Conservation (phyloP, 1,140 invertebrate species). For the Lineus longissimus region DNA sequence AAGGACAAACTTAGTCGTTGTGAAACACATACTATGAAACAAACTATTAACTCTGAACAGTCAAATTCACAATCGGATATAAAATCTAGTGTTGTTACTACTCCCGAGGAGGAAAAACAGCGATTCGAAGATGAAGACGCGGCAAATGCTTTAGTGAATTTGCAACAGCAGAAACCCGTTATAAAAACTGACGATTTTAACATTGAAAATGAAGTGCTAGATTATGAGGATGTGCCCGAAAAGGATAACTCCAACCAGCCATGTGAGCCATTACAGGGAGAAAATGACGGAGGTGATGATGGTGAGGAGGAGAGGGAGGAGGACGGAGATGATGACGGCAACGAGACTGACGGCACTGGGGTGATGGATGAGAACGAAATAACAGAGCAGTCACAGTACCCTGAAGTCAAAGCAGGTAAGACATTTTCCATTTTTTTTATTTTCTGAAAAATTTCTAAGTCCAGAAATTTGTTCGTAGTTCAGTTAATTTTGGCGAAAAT, state of each 20-base stretch:
- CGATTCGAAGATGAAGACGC: neutral
- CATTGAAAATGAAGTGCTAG: conserved; percentile 5
- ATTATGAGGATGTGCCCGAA: neutral
- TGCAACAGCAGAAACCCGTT: neutral
- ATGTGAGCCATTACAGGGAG: neutral
- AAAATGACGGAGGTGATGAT: neutral
- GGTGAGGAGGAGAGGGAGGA: neutral
- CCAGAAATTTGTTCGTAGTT: too few relatives aligned
- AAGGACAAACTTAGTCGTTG: too few relatives aligned
- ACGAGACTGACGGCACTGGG: neutral
- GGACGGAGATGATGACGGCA: neutral
- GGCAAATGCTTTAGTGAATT: neutral
- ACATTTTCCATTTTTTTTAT: too few relatives aligned
- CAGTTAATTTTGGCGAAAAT: too few relatives aligned
- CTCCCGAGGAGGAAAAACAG: neutral
- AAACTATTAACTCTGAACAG: too few relatives aligned
- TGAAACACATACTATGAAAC: too few relatives aligned
- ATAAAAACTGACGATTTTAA: neutral
- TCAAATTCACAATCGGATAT: too few relatives aligned
- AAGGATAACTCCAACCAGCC: neutral
- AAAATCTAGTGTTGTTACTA: too few relatives aligned
- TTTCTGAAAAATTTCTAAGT: too few relatives aligned
- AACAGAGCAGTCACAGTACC: too few relatives aligned
- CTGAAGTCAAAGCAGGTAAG: too few relatives aligned
- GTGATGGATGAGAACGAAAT: neutral